Conservation (phyloP, 2,888 invertebrate genomes). For the Tortrix viridana region DNA sequence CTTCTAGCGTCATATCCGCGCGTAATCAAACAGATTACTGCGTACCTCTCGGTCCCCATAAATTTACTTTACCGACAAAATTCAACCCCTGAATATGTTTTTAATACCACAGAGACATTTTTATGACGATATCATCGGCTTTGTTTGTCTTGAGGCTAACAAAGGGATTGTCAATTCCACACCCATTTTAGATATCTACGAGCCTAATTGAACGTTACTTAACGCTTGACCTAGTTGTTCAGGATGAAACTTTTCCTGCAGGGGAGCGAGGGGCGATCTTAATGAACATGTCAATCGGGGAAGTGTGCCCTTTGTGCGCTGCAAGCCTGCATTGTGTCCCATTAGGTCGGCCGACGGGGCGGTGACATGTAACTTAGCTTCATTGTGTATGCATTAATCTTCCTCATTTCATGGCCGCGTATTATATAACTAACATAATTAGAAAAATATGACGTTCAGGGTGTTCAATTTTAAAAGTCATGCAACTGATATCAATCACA, state of each 20-base stretch:
- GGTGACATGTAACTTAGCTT: conserved; percentile 5
- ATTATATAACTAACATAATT: no score
- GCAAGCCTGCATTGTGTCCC: conserved; percentile 27
- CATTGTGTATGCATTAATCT: conserved; percentile 22
- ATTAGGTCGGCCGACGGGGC: conserved; percentile 7
- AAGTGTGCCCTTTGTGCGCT: conserved; percentile 22
- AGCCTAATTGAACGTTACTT: conserved; percentile 6
- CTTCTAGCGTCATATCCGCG: conserved; percentile 29
- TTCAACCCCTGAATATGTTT: conserved; percentile 25
- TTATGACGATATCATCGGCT: conserved; percentile 3
- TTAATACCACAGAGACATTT: conserved; percentile 15
- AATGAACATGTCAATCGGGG: conserved; percentile 35
- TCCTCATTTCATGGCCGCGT: no score
- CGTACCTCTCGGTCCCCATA: conserved; percentile 23
- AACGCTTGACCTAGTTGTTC: conserved; percentile 28
- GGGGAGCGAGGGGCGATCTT: conserved; percentile 13
- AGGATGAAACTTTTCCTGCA: conserved; percentile 20
- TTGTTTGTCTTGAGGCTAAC: conserved; percentile 5
- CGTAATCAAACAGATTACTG: conserved; percentile 36
- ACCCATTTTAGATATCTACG: background rate
- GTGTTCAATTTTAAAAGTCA: no score
- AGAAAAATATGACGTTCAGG: no score
- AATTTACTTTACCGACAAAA: conserved; percentile 28
- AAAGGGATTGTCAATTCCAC: conserved; percentile 15
- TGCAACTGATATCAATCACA: no score